Evolutionary conservation across 2,888 invertebrate species (phyloP), one percentile per base, ranked within the genome.

Genomic region (Drosophila bunnanda): DNA sequence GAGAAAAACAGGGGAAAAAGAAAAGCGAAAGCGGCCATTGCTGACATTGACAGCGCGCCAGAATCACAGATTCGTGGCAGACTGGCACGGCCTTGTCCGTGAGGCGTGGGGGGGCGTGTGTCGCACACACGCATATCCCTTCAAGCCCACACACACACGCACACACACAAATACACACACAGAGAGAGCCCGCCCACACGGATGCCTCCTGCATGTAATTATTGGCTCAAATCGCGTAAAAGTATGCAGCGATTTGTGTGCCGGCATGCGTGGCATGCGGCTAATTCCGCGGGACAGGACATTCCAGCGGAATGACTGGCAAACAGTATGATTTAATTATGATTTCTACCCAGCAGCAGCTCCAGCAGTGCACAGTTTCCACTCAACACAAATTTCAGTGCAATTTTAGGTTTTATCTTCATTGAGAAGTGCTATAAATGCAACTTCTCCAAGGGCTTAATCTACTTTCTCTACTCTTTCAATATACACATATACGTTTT

Each of bases 161-260:
- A 56, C 61, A 20, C 22, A 12, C 30, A 4, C 13, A 34, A 1
- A 17, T 20, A 8, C 10, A 30, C 25, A 20, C 2, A 12, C n/a
- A 6, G 9, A 28, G 30, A 17, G 12, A n/a, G 6, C 12, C 12
- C 17, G 8, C 30, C 32, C 50, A 32, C 50, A 52, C 15, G 34
- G 76, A 69, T 77, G 79, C 71, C 69, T 62, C 71, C 69, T 62
- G 77, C 77, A 77, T 77, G 53, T 76, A 82, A 82, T 82, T 86
- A 86, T 80, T 82, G 86, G 66, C 86, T 82, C 70, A 82, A 80
- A 80, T 76, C 80, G 78, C 67, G 73, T 68, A 75, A 80, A 82
- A 80, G 78, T 85, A 78, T 82, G 82, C 78, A 70, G 54, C 48
- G 71, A 30, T 71, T 52, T 34, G 50, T 72, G 74, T 36, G 17